Evolutionary conservation across 1,140 invertebrate genomes (phyloP), one percentile per base, ranked within the genome.

Genomic region (Diabrotica virgifera): DNA sequence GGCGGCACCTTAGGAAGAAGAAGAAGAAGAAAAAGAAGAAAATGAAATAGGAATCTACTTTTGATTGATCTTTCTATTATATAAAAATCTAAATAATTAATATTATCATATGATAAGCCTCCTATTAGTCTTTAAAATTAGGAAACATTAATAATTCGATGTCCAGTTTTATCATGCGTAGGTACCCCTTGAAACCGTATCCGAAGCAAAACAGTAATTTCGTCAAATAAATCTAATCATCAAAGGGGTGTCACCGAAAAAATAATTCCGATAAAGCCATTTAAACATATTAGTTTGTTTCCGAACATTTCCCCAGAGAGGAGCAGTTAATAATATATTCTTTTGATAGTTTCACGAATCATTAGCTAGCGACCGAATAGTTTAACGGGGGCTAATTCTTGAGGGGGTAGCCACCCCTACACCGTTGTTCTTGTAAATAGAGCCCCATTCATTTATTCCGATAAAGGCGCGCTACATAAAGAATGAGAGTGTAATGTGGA

Each of bases 401-500:
- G 56, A 65, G 68, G 67, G 64, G 65, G 58, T 38, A 56, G 38
- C 52, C 60, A 56, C 65, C 65, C 59, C 64, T 38, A 13, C 50
- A 14, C 63, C n/a, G 40, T 6, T 46, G 40, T n/a, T n/a, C n/a
- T 46, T 59, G 50, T 53, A 65, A 71, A 67, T 60, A 67, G 46
- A 64, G 57, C 63, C 62, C 62, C 60, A 65, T 68, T 72, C 68
- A 70, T 72, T 70, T 68, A 69, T 66, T 63, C 65, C 62, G 60
- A 67, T 68, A 72, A 69, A 71, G 60, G 63, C 66, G 55, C 46
- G 65, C 57, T 62, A 70, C 64, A 68, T 68, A 70, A 72, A 72
- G 71, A 72, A 72, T 68, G 69, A 62, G 70, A 68, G 71, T 70
- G 71, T 70, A 72, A 70, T 69, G 62, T 67, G 69, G 68, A 70